phyloP scores from a whole-genome alignment of 2,113 vertebrate genomes.

The Callipepla californica region DNA sequence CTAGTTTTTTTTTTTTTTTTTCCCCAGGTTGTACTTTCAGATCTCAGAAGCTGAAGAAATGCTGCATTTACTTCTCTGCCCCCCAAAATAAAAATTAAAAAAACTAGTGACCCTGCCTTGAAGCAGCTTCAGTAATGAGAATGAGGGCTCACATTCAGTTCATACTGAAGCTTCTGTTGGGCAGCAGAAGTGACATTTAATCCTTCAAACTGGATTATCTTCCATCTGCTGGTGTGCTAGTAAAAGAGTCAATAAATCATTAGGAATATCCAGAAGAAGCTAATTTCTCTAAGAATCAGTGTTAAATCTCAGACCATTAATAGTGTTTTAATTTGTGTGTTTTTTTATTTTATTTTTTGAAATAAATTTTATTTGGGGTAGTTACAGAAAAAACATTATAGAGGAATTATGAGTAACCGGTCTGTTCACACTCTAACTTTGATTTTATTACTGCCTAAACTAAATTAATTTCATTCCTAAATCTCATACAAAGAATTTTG shows the following conservation, averaged over 20 bases:
- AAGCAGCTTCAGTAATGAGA: not conserved
- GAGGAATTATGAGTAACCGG: not conserved
- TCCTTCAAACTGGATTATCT: not conserved
- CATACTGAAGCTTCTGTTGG: not conserved
- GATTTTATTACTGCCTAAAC: not conserved
- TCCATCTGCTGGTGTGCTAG: not conserved
- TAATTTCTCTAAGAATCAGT: not conserved
- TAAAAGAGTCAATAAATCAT: not conserved
- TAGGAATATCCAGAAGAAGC: not conserved
- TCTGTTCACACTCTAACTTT: not conserved
- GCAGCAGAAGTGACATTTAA: not conserved
- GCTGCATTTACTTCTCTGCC: not conserved
- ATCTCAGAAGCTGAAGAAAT: not conserved
- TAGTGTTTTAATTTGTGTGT: rapidly evolving
- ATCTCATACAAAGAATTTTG: not conserved
- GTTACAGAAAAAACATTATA: not conserved
- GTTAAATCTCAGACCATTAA: not conserved
- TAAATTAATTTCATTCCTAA: not conserved
- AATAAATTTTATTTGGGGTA: not conserved
- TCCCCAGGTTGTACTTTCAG: not conserved
- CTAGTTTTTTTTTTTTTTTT: not conserved
- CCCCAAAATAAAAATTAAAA: not conserved
- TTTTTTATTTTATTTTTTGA: no score
- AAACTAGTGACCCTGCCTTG: not conserved
- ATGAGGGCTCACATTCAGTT: not conserved